Evolutionary conservation across 2,797 vertebrate genomes (phyloP), one percentile per base, ranked within the genome.

Genomic region (Spinus pinus): DNA sequence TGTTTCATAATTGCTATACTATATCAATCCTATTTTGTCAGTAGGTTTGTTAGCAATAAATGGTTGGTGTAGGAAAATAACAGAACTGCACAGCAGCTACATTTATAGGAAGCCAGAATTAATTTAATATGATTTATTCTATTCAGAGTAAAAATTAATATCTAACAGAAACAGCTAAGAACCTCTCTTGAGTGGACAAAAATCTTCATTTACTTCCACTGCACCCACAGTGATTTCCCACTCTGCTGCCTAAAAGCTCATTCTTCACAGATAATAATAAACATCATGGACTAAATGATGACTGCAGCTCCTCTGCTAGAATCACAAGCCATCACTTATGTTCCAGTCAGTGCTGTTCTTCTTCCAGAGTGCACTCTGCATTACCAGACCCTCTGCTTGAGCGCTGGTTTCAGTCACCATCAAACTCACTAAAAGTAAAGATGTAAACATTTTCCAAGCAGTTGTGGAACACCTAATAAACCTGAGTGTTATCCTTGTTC

Each of bases 181-280:
- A 83, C 35, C 18, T 81, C 37, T 53, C 58, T 72, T 44, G 58
- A 90, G 35, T 47, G 39, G 49, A 86, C 66, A 81, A 96, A 94
- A 95, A 60, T 86, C 79, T 94, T 90, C 31, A 84, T 93, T 93
- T 91, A 75, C 30, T 95, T 90, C 70, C 56, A 64, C 41, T 75
- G 82, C 39, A 72, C 31, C 44, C 77, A n/a, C 47, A 75, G 30
- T 60, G 51, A 69, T 81, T 93, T 96, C 91, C 70, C 80, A 79
- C 51, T 73, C 85, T 77, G 37, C 46, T 93, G 81, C 79, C 69
- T 93, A 37, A 72, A 75, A 83, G 75, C 79, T 94, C 90, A 84
- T 95, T 91, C 73, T 91, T 94, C 85, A 77, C 81, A 84, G 89
- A 93, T 95, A 95, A 96, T 94, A 86, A 91, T 91, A 96, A 96